phyloP scores from a whole-genome alignment of 2,888 invertebrate species.

The Trissoscelio sp. region DNA sequence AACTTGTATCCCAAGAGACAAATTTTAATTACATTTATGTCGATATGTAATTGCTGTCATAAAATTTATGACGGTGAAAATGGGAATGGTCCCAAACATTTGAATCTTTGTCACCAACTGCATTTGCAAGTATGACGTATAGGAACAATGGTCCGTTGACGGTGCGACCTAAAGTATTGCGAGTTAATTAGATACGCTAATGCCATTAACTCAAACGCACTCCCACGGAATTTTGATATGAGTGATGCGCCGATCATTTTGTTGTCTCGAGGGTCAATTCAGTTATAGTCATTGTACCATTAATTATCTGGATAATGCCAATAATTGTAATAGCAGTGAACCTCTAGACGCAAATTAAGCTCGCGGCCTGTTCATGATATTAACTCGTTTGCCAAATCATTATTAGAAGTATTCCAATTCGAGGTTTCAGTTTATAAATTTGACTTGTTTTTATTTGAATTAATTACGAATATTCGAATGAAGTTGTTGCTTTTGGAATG shows the following conservation, averaged over 20 bases:
- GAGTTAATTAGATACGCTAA: conserved; percentile 80
- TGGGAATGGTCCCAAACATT: background rate
- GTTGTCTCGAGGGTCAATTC: conserved; percentile 60
- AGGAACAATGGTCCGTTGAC: conserved; percentile 75
- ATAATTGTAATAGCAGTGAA: conserved; percentile 54
- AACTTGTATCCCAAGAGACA: background rate
- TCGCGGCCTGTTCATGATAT: conserved; percentile 20
- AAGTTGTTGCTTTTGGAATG: too few relatives aligned
- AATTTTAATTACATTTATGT: conserved; percentile 9
- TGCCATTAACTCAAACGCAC: conserved; percentile 74
- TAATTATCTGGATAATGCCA: conserved; percentile 59
- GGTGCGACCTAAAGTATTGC: conserved; percentile 76
- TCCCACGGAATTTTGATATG: conserved; percentile 54
- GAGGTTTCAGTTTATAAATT: too few relatives aligned
- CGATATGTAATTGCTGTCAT: background rate
- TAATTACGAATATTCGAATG: too few relatives aligned
- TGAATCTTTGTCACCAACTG: conserved; percentile 72
- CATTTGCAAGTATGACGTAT: conserved; percentile 72
- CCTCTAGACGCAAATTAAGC: conserved; percentile 43
- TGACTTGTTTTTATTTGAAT: too few relatives aligned
- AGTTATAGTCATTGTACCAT: conserved; percentile 42
- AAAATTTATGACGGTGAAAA: conserved; percentile 72
- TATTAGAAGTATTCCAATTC: conserved; percentile 18
- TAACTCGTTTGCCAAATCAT: conserved; percentile 30
- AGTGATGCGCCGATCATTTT: conserved; percentile 53